Evolutionary conservation across 2,797 vertebrate species (phyloP), one percentile per base, ranked within the genome.

Genomic region (Amphiprion clarkii): DNA sequence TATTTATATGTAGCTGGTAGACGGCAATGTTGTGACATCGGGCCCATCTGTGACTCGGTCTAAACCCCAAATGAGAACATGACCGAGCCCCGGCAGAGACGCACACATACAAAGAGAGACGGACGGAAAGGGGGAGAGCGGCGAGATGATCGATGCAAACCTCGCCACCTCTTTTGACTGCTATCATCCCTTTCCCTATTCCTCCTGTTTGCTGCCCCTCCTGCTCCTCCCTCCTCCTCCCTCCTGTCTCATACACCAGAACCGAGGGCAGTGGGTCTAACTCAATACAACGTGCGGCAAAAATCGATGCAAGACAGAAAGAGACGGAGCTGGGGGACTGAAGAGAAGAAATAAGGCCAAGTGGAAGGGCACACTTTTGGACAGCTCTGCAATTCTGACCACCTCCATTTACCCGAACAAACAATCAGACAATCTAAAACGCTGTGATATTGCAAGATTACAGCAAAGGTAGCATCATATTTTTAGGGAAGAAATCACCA

Each of bases 1-100:
- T 88, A 81, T 88, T 91, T 89, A 83, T 79, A 85, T 70, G 78
- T 74, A 33, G 83, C 87, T 60, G 71, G 74, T 82, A 71, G 52
- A 81, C 42, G 0, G 74, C 65, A 69, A 67, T 78, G 86, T 77
- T 87, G 87, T 88, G 87, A 92, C 90, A 92, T 85, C 71, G 29
- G 81, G 71, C 61, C 82, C 92, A 89, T 92, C 88, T 92, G 86
- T 74, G 83, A 84, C 80, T 86, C 80, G 59, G 85, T 81, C 79
- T 76, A 65, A 88, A 86, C 33, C 78, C 56, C 71, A 83, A 87
- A 88, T 88, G 91, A 90, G 92, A 91, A 87, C 84, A 87, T 88
- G 68, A 71, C 66, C 29, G 82, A 76, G 82, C 88, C 83, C 48
- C 46, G 84, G 89, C 67, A 60, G 55, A 64, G 33, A 49, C 14